These are phyloP conservation scores for Sylvia atricapilla DNA, from an alignment of 2,113 vertebrate species.

Conservation along the genomic window DNA sequence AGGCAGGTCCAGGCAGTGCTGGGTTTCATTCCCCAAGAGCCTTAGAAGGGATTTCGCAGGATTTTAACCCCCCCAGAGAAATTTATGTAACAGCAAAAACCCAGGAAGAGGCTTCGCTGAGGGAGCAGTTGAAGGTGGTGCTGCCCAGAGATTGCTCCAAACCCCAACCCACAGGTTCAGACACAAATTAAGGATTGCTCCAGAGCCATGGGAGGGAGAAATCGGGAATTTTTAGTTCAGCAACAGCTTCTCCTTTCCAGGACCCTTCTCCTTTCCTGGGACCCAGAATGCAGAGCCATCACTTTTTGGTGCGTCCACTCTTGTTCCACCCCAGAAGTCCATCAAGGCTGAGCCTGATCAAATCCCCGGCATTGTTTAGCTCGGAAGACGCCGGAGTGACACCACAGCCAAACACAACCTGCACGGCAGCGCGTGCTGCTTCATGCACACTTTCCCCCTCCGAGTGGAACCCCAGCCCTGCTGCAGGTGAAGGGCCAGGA, in stretches of 20 bases:
- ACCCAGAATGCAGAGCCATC: accelerated
- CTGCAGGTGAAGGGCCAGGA: not conserved
- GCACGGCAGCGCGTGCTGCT: accelerated
- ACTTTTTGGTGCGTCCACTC: accelerated
- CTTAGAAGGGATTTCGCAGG: not conserved
- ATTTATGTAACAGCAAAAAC: not conserved
- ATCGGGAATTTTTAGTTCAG: accelerated
- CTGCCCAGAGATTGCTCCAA: not conserved
- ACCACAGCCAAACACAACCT: not conserved
- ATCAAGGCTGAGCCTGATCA: accelerated
- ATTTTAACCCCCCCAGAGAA: not conserved
- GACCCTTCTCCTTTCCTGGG: not conserved
- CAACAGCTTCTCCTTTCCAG: not conserved
- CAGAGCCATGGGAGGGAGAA: not conserved
- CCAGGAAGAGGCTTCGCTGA: not conserved
- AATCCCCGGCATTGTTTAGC: accelerated
- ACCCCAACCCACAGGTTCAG: accelerated
- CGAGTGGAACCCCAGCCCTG: accelerated
- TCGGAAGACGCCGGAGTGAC: accelerated
- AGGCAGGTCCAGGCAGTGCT: not conserved
- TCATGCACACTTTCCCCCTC: accelerated
- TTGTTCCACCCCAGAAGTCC: not conserved
- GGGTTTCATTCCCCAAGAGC: not conserved
- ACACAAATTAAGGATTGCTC: not conserved
- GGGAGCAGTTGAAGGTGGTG: accelerated